Base-by-base conservation (phyloP, 1,140 invertebrate genomes). In the Hermetia illucens region DNA sequence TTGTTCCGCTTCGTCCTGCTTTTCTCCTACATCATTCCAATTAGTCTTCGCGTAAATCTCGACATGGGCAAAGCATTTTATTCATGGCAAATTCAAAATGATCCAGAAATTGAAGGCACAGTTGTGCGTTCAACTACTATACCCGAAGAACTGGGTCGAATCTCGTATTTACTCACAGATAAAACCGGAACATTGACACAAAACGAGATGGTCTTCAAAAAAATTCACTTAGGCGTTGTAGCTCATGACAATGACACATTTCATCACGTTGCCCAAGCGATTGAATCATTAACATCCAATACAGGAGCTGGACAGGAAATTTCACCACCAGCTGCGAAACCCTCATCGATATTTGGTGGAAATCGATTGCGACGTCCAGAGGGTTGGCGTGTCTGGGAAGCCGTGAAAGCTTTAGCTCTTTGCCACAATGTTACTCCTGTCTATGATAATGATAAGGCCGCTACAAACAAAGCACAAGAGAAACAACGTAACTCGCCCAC, bases 401-500 rank as follows among this genome's bases (percentile, higher is more conserved):
- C 90, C 0, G 89, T 98, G 5, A 79, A 89, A 48, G 92, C 94
- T 1, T 63, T 99, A 10, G 93, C 94, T 0, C 63, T 99, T 4
- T 99, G 96, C 64, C 95, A 99, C 59, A 99, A 99, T 65, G 96
- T 99, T 1, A 99, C 96, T 0, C 96, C 96, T 1, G 90, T 97
- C 4, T 90, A 85, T 55, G 92, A 97, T 49, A 65, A 66, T 4
- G 52, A 62, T 35, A 63, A 66, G 24, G 17, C 63, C 62, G 4
- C 63, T 64, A 65, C 76, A 45, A 73, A 80, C 65, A 70, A 72
- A 32, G 18, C 6, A 30, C 30, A 31, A 17, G 8, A 31, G 22
- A 34, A 6, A n/a, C 34, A 39, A 30, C 5, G 27, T 24, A 17
- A 49, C 44, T 60, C 57, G 25, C 57, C 57, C 24, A 55, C 54